A percentile compares a stretch with the other conserved stretches of the same genome.
These are phyloP conservation scores for Brienomyrus brachyistius DNA, from an alignment of 2,113 vertebrate genomes.

Conservation along the genomic window DNA sequence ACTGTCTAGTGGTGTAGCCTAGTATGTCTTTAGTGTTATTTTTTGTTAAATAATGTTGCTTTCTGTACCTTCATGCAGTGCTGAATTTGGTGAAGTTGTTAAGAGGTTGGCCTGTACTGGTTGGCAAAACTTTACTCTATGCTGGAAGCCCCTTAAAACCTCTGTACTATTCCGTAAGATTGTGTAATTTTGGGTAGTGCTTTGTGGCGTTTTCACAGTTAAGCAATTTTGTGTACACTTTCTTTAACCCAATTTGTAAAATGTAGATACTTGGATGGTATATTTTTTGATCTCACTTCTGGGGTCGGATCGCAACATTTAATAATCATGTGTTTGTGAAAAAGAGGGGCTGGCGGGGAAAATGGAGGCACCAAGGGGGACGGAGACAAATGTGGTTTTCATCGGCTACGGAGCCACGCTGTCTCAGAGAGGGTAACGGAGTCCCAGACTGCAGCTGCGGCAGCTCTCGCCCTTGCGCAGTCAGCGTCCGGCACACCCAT, in stretches of 20 bases:
- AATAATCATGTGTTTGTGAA: neutral
- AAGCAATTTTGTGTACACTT: neutral
- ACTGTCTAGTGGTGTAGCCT: neutral
- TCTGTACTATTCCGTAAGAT: neutral
- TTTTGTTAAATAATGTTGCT: neutral
- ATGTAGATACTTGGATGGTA: neutral
- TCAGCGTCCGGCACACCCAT: neutral
- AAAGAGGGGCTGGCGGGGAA: neutral
- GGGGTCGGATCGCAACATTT: neutral
- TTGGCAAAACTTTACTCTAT: neutral
- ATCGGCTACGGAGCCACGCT: conserved; percentile 22
- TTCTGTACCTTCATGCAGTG: neutral
- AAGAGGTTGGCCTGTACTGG: neutral
- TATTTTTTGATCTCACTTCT: neutral
- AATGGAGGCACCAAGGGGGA: neutral
- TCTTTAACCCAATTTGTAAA: neutral
- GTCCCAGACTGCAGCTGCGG: conserved; percentile 31
- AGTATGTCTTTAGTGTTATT: neutral
- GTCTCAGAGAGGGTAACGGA: conserved; percentile 30
- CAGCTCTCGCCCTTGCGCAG: conserved; percentile 10
- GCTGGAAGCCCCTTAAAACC: neutral
- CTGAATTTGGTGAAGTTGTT: neutral
- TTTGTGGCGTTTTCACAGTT: conserved; percentile 4
- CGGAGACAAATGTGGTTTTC: neutral
- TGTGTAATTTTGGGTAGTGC: neutral